Percentiles rank a stretch among this genome's conserved stretches.
phyloP scores from a whole-genome alignment of 92 coral and sea anemone genomes.

The Epizoanthus rinbou region DNA sequence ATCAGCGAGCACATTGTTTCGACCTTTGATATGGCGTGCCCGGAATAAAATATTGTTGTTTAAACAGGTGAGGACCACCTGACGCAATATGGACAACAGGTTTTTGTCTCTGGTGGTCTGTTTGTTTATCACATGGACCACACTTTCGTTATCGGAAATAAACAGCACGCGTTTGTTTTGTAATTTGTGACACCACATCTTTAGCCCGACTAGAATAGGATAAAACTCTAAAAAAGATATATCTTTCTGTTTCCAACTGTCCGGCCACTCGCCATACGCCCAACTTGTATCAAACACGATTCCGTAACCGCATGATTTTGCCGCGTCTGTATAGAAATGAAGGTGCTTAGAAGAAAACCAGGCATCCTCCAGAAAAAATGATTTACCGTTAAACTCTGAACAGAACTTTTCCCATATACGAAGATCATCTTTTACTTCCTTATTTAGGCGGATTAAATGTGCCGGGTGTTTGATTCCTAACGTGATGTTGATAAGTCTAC shows the following conservation, averaged over 20 bases:
- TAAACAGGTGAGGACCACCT: constrained; percentile 39
- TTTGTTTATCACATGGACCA: constrained; percentile 49
- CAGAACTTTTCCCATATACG: constrained; percentile 46
- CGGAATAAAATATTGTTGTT: constrained; percentile 36
- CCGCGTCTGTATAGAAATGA: constrained; percentile 33
- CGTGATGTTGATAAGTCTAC: constrained; percentile 50
- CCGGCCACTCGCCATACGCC: constrained; percentile 51
- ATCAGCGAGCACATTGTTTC: constrained; percentile 39
- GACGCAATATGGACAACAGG: constrained; percentile 8
- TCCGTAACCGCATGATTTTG: constrained; percentile 40
- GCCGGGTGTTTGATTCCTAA: constrained; percentile 37
- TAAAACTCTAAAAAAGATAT: constrained; percentile 45
- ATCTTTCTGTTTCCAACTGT: constrained; percentile 38
- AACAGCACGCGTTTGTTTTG: constrained; percentile 42
- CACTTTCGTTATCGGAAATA: constrained; percentile 51
- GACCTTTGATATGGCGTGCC: constrained; percentile 45
- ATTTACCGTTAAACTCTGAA: constrained; percentile 44
- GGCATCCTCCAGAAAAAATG: constrained; percentile 44
- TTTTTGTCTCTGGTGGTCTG: constrained; percentile 26
- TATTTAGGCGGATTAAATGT: constrained; percentile 41
- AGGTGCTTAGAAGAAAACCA: constrained; percentile 39
- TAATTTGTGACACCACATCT: constrained; percentile 40
- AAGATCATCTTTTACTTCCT: constrained; percentile 52
- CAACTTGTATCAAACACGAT: constrained; percentile 38
- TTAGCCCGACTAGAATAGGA: constrained; percentile 41